Conservation (phyloP, 2,797 vertebrate species). For the Anguilla obscura region DNA sequence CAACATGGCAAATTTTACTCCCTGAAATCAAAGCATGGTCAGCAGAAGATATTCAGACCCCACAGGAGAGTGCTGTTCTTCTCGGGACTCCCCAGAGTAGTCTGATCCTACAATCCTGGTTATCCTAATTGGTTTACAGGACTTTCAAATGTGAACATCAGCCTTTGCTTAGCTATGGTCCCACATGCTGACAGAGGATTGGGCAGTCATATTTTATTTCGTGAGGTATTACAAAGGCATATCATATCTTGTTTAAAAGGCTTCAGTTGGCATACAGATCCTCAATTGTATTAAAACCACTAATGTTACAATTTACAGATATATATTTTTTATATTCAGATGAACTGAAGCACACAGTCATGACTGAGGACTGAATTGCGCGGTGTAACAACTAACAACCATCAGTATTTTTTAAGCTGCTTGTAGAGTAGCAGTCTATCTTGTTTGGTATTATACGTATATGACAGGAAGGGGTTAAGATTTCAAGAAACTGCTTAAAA, state of each 20-base stretch:
- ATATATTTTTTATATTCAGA: background rate
- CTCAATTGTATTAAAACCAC: background rate
- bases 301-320: background rate
- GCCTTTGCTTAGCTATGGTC: slow-evolving; percentile 41
- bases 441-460: background rate
- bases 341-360: background rate
- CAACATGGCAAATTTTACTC: slow-evolving; percentile 21
- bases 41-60: slow-evolving; percentile 31
- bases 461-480: background rate
- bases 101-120: slow-evolving; percentile 62
- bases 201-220: slow-evolving; percentile 21
- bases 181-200: background rate
- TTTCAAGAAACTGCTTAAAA: background rate
- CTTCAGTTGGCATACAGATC: background rate
- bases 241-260: background rate
- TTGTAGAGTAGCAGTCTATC: background rate
- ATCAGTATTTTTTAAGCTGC: background rate
- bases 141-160: slow-evolving; percentile 44
- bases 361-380: background rate
- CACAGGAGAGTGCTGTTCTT: slow-evolving; percentile 34
- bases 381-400: background rate
- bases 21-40: background rate
- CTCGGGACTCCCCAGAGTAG: slow-evolving; percentile 31
- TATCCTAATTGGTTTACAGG: slow-evolving; percentile 64
- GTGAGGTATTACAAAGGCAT: background rate